Percentiles rank a stretch among this genome's conserved stretches.
These are phyloP conservation scores for Lanistes nyassanus DNA, from an alignment of 1,140 invertebrate genomes.

Conservation along the genomic window DNA sequence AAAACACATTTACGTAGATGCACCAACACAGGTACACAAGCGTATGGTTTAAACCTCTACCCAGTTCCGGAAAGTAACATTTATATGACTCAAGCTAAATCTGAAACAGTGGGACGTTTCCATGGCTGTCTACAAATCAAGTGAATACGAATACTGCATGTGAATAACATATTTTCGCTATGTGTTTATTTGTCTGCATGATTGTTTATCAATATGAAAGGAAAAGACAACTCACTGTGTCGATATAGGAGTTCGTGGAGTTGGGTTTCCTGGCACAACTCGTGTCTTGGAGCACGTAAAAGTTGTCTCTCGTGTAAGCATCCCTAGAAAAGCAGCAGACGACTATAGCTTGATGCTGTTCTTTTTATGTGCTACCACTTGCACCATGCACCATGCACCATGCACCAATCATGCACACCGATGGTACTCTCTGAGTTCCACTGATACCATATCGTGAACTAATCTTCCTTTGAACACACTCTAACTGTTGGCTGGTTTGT, in stretches of 20 bases:
- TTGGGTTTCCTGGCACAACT: neutral
- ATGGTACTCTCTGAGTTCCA: too few species aligned
- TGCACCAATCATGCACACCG: too few species aligned
- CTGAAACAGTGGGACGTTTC: neutral
- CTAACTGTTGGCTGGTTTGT: too few species aligned
- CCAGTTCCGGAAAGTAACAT: neutral
- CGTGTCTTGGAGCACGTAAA: neutral
- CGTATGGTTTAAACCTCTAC: neutral
- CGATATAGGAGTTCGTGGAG: conserved; percentile 13
- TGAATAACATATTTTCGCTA: neutral
- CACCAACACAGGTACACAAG: neutral
- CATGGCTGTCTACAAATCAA: neutral
- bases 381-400: too few species aligned
- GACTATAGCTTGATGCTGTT: too few species aligned
- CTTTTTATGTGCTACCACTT: too few species aligned
- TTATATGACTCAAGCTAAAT: neutral
- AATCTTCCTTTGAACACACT: too few species aligned
- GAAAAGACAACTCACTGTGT: neutral
- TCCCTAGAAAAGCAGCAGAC: neutral
- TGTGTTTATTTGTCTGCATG: neutral
- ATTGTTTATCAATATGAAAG: neutral
- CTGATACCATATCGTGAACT: too few species aligned
- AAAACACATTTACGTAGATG: neutral
- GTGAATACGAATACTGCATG: neutral
- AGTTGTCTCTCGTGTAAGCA: neutral